A percentile compares a stretch with the other conserved stretches of the same genome.
These are phyloP conservation scores for Adelges cooleyi DNA, from an alignment of 1,140 invertebrate species.

Conservation along the genomic window DNA sequence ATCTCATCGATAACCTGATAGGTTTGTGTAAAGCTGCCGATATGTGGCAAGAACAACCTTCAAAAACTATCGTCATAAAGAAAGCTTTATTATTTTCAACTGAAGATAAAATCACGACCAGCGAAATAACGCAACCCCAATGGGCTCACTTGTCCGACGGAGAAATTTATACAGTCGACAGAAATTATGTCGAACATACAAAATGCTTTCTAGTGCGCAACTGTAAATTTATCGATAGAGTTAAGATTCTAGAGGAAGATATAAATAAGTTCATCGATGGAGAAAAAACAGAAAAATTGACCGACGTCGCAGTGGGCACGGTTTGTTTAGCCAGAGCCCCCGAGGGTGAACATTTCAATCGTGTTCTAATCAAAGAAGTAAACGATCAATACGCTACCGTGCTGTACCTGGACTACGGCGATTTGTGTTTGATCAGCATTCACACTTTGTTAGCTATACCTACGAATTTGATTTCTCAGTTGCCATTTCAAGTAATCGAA, in stretches of 20 bases:
- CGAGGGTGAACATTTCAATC: background rate
- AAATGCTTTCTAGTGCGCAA: conserved; percentile 4
- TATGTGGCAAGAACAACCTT: background rate
- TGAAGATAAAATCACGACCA: background rate
- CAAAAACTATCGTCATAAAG: background rate
- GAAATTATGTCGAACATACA: background rate
- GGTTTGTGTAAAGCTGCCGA: background rate
- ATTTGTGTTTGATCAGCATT: background rate
- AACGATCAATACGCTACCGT: background rate
- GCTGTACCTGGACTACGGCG: conserved; percentile 2
- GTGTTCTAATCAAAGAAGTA: background rate
- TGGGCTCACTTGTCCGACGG: conserved; percentile 5
- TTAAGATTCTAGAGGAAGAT: background rate
- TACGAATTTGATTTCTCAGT: background rate
- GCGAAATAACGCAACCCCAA: background rate
- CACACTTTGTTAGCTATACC: background rate
- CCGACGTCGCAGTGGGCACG: background rate
- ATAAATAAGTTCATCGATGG: background rate
- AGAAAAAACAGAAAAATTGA: background rate
- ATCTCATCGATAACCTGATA: background rate
- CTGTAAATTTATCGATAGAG: background rate
- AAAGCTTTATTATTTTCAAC: conserved; percentile 6
- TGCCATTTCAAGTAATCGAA: conserved; percentile 22
- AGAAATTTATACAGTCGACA: background rate
- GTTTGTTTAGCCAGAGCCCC: background rate